Conservation (phyloP, 2,113 vertebrate species). For the Ivindomyrus marchei region DNA sequence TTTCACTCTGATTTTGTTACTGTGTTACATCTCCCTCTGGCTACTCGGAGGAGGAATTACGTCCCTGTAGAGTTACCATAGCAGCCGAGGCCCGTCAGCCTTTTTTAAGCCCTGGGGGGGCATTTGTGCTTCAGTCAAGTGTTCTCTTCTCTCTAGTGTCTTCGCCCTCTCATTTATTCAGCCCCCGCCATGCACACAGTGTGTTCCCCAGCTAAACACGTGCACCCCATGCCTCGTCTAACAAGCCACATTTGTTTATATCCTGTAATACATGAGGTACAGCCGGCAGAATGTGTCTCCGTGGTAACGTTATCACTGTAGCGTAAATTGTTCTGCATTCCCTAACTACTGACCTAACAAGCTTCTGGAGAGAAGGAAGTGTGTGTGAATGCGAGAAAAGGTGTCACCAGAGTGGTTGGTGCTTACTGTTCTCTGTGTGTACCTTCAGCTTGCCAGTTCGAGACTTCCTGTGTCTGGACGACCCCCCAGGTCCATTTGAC, state of each 20-base stretch:
- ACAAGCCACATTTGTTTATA: neutral
- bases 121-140: neutral
- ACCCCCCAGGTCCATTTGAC: conserved; percentile 76
- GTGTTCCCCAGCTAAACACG: neutral
- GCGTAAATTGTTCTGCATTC: neutral
- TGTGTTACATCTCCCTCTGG: neutral
- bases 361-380: neutral
- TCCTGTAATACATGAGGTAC: neutral
- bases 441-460: conserved; percentile 68
- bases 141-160: neutral
- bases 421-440: neutral
- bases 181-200: neutral
- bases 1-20: neutral
- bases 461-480: conserved; percentile 78
- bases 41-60: neutral
- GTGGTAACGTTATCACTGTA: neutral
- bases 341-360: neutral
- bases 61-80: neutral
- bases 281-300: neutral
- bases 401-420: neutral
- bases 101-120: neutral
- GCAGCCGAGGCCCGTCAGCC: neutral
- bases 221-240: neutral
- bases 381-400: neutral
- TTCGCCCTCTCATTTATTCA: neutral